Base-by-base conservation (phyloP, 1,140 invertebrate species). In the Pseudomyrmex dendroicus region DNA sequence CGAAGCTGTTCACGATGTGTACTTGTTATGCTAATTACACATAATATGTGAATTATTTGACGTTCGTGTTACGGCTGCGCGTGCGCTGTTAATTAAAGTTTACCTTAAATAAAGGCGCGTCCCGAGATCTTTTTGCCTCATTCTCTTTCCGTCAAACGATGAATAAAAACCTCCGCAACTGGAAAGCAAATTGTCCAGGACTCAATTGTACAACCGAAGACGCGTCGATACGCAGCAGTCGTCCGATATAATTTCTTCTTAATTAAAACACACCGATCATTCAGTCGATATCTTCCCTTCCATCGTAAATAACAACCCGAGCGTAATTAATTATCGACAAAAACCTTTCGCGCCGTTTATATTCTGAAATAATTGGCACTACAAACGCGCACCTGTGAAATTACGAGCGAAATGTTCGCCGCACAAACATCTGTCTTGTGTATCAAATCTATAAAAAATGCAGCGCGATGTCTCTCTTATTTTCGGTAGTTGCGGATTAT, bases 291-390 rank as follows among this genome's bases (percentile, higher is more conserved):
- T 2, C 35, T 35, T 8, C 9, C 13, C 17, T 13, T 35, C 10
- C 13, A 17, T 3, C 57, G 12, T 44, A 67, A 77, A 84, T 78
- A 84, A 76, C 63, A 83, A 72, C 10, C 22, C 12, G 10, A 48
- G n/a, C 50, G 2, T 68, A 82, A 82, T 86, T 63, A 54, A 85
- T 84, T 84, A 84, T 52, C 35, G 12, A 35, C 48, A 10, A 50
- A 59, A 20, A 80, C 54, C 48, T 13, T 46, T 52, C 25, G 20
- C 17, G 59, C n/a, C 46, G 63, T 77, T 76, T 76, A 85, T 64
- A 70, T 57, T 3, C 48, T 12, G 56, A 66, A 56, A n/a, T 20
- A 48, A 54, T 70, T 68, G 17, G 4, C 20, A n/a, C 10, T 46
- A n/a, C 52, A 2, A 25, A 48, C 68, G 15, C 20, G 15, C 15